A percentile compares a stretch with the other conserved stretches of the same genome.
phyloP scores from a whole-genome alignment of 2,113 vertebrate species.

The Gila orcuttii region DNA sequence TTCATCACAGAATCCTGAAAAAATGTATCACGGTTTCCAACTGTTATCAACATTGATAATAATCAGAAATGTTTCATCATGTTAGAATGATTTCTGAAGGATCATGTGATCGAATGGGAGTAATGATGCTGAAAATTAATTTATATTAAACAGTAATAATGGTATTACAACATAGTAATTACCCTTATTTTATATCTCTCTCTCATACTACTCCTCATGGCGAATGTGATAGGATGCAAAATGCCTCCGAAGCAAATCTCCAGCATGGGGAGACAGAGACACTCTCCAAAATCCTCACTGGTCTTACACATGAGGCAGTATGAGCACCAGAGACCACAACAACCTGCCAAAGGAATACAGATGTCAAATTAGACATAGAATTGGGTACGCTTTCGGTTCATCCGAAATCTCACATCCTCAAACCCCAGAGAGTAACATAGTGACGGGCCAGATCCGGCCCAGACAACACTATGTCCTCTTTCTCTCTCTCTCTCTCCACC shows the following conservation, averaged over 20 bases:
- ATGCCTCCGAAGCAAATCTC: not conserved
- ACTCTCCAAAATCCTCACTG: conserved; percentile 63
- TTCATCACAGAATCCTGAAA: too few species aligned
- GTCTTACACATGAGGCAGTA: conserved; percentile 65
- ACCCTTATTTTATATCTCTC: conserved; percentile 65
- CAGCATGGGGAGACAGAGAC: conserved; percentile 68
- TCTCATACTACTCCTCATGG: conserved; percentile 60
- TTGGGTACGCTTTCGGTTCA: not conserved
- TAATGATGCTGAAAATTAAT: not conserved
- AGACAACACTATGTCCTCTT: too few species aligned
- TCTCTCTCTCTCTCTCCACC: too few species aligned
- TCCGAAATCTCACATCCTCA: not conserved
- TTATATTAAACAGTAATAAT: not conserved
- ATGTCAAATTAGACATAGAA: not conserved
- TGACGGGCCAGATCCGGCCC: too few species aligned
- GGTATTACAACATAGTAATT: not conserved
- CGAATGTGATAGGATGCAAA: conserved; percentile 47
- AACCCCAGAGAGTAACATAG: too few species aligned
- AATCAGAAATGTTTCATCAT: not conserved
- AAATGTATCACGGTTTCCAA: too few species aligned
- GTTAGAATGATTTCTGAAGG: not conserved
- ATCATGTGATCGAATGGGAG: not conserved
- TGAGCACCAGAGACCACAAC: conserved; percentile 65
- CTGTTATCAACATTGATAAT: not conserved
- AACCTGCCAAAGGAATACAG: conserved; percentile 57